phyloP scores from a whole-genome alignment of 1,140 invertebrate species.

The Zaprionus vittiger region DNA sequence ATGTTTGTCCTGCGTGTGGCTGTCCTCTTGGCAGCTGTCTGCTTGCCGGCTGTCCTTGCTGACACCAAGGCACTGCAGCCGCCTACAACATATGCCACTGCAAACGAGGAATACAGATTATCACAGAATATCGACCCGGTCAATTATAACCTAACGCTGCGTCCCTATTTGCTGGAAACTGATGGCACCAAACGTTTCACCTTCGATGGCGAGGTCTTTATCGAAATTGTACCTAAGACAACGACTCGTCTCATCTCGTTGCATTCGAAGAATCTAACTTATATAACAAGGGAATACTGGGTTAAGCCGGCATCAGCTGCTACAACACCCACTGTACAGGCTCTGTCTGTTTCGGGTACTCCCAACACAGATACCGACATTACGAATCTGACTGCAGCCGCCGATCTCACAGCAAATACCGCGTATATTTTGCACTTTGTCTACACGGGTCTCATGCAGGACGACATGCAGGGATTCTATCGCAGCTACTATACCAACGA shows the following conservation, averaged over 20 bases:
- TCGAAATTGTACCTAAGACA: conserved; percentile 82
- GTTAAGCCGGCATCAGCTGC: conserved; percentile 29
- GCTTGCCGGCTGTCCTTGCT: conserved; percentile 43
- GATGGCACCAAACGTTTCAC: conserved; percentile 85
- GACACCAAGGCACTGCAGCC: conserved; percentile 35
- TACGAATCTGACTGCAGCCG: conserved; percentile 75
- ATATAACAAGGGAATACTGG: conserved; percentile 69
- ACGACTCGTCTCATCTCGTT: conserved; percentile 85
- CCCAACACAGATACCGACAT: conserved; percentile 50
- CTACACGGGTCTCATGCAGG: conserved; percentile 86
- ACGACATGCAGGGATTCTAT: conserved; percentile 91
- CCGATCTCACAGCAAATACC: conserved; percentile 62
- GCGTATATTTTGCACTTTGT: conserved; percentile 85
- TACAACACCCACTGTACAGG: neutral
- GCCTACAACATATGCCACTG: conserved; percentile 34
- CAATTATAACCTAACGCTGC: conserved; percentile 88
- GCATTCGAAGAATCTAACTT: conserved; percentile 87
- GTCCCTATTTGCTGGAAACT: conserved; percentile 86
- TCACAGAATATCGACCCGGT: conserved; percentile 84
- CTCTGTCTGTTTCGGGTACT: neutral
- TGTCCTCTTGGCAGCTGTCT: conserved; percentile 47
- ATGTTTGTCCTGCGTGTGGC: conserved; percentile 59
- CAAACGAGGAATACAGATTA: conserved; percentile 58
- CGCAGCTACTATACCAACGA: conserved; percentile 88
- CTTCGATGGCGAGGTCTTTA: conserved; percentile 87